These are phyloP conservation scores for Epistrophe eligans DNA, from an alignment of 2,888 invertebrate species.

Conservation along the genomic window DNA sequence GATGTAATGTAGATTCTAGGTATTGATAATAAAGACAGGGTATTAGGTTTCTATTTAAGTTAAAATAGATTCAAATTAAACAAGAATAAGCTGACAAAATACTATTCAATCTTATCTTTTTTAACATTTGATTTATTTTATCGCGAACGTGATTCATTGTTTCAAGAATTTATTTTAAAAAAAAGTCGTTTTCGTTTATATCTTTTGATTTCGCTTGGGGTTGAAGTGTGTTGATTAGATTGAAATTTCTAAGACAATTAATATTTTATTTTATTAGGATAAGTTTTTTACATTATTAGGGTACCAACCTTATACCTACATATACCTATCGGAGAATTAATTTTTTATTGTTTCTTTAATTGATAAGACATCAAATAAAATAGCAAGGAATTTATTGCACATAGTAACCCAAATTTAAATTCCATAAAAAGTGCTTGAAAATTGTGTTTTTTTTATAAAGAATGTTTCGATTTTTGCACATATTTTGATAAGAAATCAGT, in stretches of 20 bases:
- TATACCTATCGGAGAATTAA: background rate
- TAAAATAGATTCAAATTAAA: background rate
- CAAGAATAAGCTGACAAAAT: background rate
- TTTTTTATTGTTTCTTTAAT: background rate
- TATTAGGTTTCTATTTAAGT: background rate
- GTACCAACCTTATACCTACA: background rate
- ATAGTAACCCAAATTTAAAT: background rate
- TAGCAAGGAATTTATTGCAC: background rate
- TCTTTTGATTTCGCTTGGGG: constrained; percentile 1
- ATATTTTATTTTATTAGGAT: background rate
- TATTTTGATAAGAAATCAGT: constrained; percentile 4
- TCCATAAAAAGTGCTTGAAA: background rate
- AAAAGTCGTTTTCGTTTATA: background rate
- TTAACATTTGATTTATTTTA: constrained; percentile 23
- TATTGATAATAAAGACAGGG: background rate
- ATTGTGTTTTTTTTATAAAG: too few species aligned
- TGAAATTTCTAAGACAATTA: background rate
- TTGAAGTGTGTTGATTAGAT: constrained; percentile 9
- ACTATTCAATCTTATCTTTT: background rate
- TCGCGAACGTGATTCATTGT: constrained; percentile 14
- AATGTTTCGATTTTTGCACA: background rate
- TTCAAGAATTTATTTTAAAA: background rate
- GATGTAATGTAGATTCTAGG: background rate
- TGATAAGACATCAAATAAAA: background rate
- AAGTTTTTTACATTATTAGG: too few species aligned